Base-by-base conservation (phyloP, 1,140 invertebrate genomes). In the Drosophila ogumai region DNA sequence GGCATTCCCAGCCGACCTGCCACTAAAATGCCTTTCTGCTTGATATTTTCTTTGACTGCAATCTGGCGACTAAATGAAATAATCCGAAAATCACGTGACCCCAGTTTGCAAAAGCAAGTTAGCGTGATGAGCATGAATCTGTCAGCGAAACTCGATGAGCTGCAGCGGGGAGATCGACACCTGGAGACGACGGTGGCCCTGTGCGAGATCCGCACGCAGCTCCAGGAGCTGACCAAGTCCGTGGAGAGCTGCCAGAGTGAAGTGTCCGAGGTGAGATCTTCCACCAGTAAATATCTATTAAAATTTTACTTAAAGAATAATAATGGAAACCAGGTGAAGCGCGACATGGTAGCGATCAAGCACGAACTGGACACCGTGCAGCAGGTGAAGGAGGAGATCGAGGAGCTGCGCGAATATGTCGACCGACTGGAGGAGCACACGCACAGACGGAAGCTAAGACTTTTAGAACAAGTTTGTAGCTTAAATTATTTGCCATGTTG, bases 101-200 rank as follows among this genome's bases (percentile, higher is more conserved):
- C 9, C 94, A 97, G 97, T 96, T 96, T 98, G 94, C 97, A 98
- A 95, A 97, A 97, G 95, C 97, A 98, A 96, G 96, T 98, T 95
- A 97, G 96, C 95, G 96, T 97, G 94, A 98, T 98, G 97, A 98
- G 96, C 94, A 97, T 97, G 96, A 98, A 97, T 95, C 95, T 98
- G 94, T 96, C 96, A 93, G 95, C 96, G 90, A 97, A 98, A 94
- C 95, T 98, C 94, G 97, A 98, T 94, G 96, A 98, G 94, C 95
- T 98, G 93, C 96, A 97, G 93, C 95, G 96, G 82, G 96, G 96
- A 93, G 96, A 96, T 94, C 95, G 96, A 81, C 96, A 98, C 93
- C 94, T 97, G 91, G 97, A 97, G 94, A 97, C 97, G 68, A 97
- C 96, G 92, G 96, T 97, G 87, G 97, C 97, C 76, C 95, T 98